Evolutionary conservation across 92 coral and sea anemone species (phyloP).

Genomic region (Bergia sp.): DNA sequence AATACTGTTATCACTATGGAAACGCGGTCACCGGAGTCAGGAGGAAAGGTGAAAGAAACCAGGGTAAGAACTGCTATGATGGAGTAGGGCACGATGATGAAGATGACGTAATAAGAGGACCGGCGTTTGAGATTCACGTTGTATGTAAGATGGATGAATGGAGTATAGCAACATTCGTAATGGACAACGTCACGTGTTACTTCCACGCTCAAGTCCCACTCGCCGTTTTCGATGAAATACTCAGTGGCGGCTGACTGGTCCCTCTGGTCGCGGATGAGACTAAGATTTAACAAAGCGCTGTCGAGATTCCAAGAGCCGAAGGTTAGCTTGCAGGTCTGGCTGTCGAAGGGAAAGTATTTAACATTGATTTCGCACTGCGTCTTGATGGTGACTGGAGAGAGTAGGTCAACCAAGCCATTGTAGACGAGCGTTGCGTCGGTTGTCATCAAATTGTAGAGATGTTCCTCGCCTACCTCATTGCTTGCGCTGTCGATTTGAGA

Average conservation of each 20-base stretch:
- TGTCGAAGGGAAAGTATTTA: constrained; percentile 32
- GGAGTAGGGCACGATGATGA: constrained; percentile 52
- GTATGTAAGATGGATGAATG: constrained; percentile 44
- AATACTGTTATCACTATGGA: constrained; percentile 61
- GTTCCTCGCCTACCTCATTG: constrained; percentile 19
- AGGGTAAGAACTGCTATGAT: constrained; percentile 51
- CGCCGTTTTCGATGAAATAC: constrained; percentile 52
- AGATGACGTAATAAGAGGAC: constrained; percentile 49
- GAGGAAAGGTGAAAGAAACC: constrained; percentile 48
- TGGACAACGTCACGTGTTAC: neutral
- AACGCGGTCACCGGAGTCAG: constrained; percentile 59
- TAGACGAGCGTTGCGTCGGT: constrained; percentile 5
- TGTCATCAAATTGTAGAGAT: constrained; percentile 33
- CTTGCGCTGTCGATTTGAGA: constrained; percentile 23
- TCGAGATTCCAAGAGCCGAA: constrained; percentile 35
- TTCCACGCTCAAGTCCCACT: constrained; percentile 52
- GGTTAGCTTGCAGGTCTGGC: constrained; percentile 23
- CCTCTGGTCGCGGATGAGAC: neutral
- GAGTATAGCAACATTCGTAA: constrained; percentile 13
- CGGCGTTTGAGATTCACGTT: constrained; percentile 36
- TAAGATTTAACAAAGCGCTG: constrained; percentile 11
- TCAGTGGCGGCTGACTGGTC: constrained; percentile 7
- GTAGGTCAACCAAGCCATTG: neutral
- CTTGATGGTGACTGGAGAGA: constrained; percentile 22
- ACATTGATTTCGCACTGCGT: constrained; percentile 43